Evolutionary conservation across 2,797 vertebrate species (phyloP), one percentile per base, ranked within the genome.

Genomic region (Myiothlypis coronata): DNA sequence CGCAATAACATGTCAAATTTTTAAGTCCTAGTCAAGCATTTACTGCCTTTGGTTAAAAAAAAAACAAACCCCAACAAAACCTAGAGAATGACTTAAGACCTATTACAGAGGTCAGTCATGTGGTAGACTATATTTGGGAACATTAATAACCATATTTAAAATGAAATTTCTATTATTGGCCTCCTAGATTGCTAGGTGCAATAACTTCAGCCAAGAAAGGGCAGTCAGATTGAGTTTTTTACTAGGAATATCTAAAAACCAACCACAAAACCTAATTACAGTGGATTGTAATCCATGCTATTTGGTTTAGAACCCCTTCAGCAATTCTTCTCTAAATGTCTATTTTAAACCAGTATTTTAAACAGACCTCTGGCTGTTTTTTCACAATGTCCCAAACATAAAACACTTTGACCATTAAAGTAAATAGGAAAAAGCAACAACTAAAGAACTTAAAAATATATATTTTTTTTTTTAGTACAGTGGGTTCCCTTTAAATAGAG

Each of bases 201-300:
- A n/a, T 82, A 72, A 91, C 82, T 34, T 70, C 34, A 90, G 70
- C 57, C 35, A 60, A 76, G 22, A 90, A 61, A 69, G 41, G 70
- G 27, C 47, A 75, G 50, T 83, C 87, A 69, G 93, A 95, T 96
- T 95, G 83, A 93, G 35, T 93, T 91, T 93, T 75, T 90, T 96
- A 77, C 94, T 96, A 88, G 85, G 87, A 96, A 93, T 95, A 94
- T 64, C 65, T 86, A 53, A 71, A 93, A 96, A 75, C 60, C 91
- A 87, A 75, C 93, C 87, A 59, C 81, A 85, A 75, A 96, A 76
- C 55, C 65, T 93, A 76, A 95, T 88, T 96, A 74, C 79, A 68
- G 59, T 80, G 60, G 59, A 12, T 71, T 93, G 35, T 90, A 93
- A 88, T 89, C 74, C 34, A 14, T 35, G 37, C 79, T 94, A 50